Conservation (phyloP, 2,888 invertebrate genomes). For the Drosophila kokeensis region DNA sequence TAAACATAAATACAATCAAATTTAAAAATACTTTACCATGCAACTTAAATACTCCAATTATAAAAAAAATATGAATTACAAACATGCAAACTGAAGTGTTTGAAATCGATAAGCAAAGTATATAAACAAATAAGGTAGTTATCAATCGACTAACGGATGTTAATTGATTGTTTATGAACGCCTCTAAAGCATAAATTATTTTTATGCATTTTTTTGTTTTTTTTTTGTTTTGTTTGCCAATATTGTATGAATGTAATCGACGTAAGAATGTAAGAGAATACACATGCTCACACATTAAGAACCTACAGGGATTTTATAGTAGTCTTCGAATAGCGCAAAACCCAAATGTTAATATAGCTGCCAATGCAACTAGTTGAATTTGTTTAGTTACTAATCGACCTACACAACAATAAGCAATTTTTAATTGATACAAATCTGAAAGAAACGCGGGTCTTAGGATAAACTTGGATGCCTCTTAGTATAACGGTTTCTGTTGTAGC, state of each 20-base stretch:
- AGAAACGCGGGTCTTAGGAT: constrained; percentile 64
- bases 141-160: constrained; percentile 31
- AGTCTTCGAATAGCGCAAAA: constrained; percentile 67
- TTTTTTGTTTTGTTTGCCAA: constrained; percentile 18
- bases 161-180: constrained; percentile 18
- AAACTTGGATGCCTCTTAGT: constrained; percentile 73
- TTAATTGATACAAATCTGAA: constrained; percentile 50
- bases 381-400: constrained; percentile 58
- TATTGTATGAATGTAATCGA: constrained; percentile 18
- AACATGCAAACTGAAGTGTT: constrained; percentile 5
- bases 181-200: constrained; percentile 44
- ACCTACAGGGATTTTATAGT: constrained; percentile 84
- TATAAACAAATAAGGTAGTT: constrained; percentile 11
- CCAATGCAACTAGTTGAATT: constrained; percentile 64
- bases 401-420: constrained; percentile 68
- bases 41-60: constrained; percentile 45
- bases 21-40: constrained; percentile 50
- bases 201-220: constrained; percentile 17
- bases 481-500: constrained; percentile 75
- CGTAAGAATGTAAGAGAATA: constrained; percentile 17
- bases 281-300: constrained; percentile 59
- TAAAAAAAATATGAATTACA: constrained; percentile 13
- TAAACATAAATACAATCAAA: constrained; percentile 76
- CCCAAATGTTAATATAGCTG: constrained; percentile 53
- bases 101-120: constrained; percentile 9